These are phyloP conservation scores for Tenrec ecaudatus DNA, from an alignment of 2,113 vertebrate species.

Conservation along the genomic window DNA sequence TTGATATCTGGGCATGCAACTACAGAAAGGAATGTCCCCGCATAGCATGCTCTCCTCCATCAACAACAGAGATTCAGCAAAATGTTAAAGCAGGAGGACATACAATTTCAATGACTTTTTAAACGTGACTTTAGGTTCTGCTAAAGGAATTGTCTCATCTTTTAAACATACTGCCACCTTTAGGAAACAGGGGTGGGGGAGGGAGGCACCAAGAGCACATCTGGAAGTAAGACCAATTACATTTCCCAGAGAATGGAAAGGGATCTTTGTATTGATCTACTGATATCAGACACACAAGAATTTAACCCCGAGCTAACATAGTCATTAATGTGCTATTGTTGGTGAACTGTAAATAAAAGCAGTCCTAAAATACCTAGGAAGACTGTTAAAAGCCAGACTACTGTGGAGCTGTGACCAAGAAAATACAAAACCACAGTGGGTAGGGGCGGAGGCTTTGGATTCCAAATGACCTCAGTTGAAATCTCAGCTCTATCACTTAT, in stretches of 20 bases:
- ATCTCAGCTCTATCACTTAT: background rate
- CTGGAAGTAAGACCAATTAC: background rate
- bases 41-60: background rate
- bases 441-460: background rate
- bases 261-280: slow-evolving; percentile 39
- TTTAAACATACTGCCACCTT: background rate
- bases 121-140: slow-evolving; percentile 1
- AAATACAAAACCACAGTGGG: background rate
- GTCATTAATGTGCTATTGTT: slow-evolving; percentile 47
- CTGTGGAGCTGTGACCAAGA: background rate
- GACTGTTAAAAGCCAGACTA: slow-evolving; percentile 34
- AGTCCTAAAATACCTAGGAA: slow-evolving; percentile 42
- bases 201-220: background rate
- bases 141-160: background rate
- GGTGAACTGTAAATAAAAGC: slow-evolving; percentile 20
- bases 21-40: background rate
- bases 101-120: slow-evolving; percentile 15
- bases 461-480: too few relatives aligned
- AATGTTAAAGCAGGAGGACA: slow-evolving; percentile 26
- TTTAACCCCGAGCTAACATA: slow-evolving; percentile 30
- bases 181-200: background rate
- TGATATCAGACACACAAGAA: slow-evolving; percentile 25
- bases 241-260: slow-evolving; percentile 23
- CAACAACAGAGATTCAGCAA: slow-evolving; percentile 5
- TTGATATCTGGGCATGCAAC: background rate